A percentile compares a stretch with the other conserved stretches of the same genome.
Evolutionary conservation across 1,140 invertebrate genomes (phyloP).

Genomic region (Drosophila nigrodunni): DNA sequence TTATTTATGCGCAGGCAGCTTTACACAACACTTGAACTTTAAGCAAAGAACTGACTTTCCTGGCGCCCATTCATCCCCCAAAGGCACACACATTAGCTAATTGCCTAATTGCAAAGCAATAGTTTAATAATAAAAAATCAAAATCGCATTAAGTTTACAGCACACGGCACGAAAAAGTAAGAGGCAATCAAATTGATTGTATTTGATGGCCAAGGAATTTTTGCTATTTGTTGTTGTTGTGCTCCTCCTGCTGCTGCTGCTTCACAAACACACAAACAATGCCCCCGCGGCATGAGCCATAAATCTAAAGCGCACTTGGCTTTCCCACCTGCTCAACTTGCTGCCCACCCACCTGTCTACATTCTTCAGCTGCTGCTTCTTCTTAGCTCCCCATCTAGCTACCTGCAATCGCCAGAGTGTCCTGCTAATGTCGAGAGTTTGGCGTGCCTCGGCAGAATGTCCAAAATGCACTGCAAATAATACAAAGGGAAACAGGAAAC

Average conservation of each 20-base stretch:
- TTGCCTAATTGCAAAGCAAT: conserved; percentile 66
- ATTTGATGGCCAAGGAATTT: conserved; percentile 66
- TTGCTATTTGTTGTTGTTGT: not conserved
- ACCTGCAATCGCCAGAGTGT: conserved; percentile 74
- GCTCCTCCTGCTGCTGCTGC: conserved; percentile 8
- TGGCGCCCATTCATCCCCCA: not conserved
- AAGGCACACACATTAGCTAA: conserved; percentile 41
- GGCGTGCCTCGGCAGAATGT: conserved; percentile 62
- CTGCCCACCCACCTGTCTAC: not conserved
- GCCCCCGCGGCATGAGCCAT: conserved; percentile 59
- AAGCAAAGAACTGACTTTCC: not conserved
- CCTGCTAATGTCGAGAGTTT: conserved; percentile 59
- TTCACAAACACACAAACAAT: conserved; percentile 23
- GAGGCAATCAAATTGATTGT: conserved; percentile 80
- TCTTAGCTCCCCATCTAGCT: not conserved
- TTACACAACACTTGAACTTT: conserved; percentile 8
- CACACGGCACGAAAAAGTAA: conserved; percentile 17
- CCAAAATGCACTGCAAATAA: conserved; percentile 76
- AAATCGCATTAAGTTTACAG: conserved; percentile 64
- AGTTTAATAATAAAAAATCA: conserved; percentile 62
- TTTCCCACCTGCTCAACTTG: conserved; percentile 14
- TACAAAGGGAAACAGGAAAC: not conserved
- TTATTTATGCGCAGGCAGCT: conserved; percentile 50
- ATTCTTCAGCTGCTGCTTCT: too few relatives aligned
- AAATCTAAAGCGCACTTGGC: conserved; percentile 76